Percentiles rank a stretch among this genome's conserved stretches.
These are phyloP conservation scores for Gephyroberyx darwinii DNA, from an alignment of 2,797 vertebrate genomes.

Conservation along the genomic window DNA sequence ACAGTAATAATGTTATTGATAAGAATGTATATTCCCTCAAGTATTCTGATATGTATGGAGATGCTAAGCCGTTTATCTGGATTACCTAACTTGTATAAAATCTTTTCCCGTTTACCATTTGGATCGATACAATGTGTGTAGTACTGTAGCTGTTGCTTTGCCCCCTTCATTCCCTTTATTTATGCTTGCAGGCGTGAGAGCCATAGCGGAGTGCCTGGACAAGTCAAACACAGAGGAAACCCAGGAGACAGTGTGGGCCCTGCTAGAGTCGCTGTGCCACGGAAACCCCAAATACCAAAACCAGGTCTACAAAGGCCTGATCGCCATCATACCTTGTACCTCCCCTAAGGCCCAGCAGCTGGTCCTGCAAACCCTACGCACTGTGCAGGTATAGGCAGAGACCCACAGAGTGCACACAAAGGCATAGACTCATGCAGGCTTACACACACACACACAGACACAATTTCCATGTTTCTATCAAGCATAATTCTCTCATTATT, in stretches of 20 bases:
- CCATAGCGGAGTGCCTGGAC: slow-evolving; percentile 80
- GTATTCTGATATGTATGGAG: too few relatives aligned
- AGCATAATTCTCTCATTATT: not conserved
- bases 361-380: slow-evolving; percentile 78
- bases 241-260: slow-evolving; percentile 75
- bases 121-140: not conserved
- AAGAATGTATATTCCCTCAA: too few relatives aligned
- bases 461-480: too few relatives aligned
- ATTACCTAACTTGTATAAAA: too few relatives aligned
- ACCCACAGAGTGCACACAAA: not conserved
- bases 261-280: slow-evolving; percentile 80
- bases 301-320: slow-evolving; percentile 85
- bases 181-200: slow-evolving; percentile 77
- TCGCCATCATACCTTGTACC: slow-evolving; percentile 78
- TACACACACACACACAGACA: not conserved
- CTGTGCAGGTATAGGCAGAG: slow-evolving; percentile 76
- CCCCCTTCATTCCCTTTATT: not conserved
- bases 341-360: slow-evolving; percentile 81
- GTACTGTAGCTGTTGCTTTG: not conserved
- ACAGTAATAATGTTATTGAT: too few relatives aligned
- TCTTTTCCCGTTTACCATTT: not conserved
- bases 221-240: slow-evolving; percentile 75
- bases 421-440: not conserved
- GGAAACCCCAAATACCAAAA: slow-evolving; percentile 85
- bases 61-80: too few relatives aligned